Evolutionary conservation across 2,113 vertebrate species (phyloP).

Genomic region (Cottus gobio): DNA sequence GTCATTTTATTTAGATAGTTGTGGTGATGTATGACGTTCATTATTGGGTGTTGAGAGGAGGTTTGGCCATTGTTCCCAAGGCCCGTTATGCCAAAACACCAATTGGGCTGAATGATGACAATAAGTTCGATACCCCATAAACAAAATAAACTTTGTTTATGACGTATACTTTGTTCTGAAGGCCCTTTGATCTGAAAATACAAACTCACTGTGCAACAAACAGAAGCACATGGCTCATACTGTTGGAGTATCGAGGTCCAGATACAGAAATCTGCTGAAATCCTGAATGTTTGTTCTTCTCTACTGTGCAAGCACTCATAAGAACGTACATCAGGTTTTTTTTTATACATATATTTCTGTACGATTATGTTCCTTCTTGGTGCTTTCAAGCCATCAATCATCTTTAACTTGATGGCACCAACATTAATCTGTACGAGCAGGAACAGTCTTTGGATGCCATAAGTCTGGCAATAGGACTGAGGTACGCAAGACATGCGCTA

Average conservation of each 20-base stretch:
- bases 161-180: not conserved
- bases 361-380: no score
- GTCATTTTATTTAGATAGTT: no score
- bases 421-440: conserved; percentile 49
- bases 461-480: conserved; percentile 13
- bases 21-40: no score
- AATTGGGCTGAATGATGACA: not conserved
- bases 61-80: not conserved
- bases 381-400: conserved; percentile 62
- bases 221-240: not conserved
- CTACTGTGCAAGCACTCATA: no score
- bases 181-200: not conserved
- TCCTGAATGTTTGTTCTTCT: no score
- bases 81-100: not conserved
- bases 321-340: no score
- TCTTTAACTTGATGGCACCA: conserved; percentile 41
- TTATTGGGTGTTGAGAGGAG: no score
- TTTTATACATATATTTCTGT: no score
- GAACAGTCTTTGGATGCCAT: conserved; percentile 18
- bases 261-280: no score
- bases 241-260: not conserved
- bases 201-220: no score
- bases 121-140: not conserved
- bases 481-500: not conserved
- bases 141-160: not conserved